Base-by-base conservation (phyloP, 1,140 invertebrate species). In the Radopholus similis region DNA sequence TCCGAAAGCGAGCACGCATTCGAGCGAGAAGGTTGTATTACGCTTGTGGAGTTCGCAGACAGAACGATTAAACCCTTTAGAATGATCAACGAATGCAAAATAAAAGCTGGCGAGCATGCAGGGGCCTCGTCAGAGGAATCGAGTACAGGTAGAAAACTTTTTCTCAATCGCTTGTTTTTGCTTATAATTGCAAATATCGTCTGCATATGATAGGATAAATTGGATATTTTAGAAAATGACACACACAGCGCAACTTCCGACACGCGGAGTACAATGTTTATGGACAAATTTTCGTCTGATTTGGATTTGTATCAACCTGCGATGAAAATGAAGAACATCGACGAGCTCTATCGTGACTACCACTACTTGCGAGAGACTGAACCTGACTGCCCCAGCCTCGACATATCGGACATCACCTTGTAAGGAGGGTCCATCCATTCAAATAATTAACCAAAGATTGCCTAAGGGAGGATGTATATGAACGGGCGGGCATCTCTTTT, bases 271-370 rank as follows among this genome's bases (percentile, higher is more conserved):
- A 73, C 66, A 15, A 18, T 70, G 42, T 62, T 59, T 37, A 42
- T 55, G 26, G 37, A 44, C 51, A 71, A 70, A 26, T 71, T 70
- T 68, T 72, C 68, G 26, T 15, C 23, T 37, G 69, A 71, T 42
- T 71, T 73, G 26, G 69, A 71, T 38, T 37, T 71, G 38, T 60
- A 71, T 32, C 69, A 71, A 30, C 70, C 69, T 42, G 70, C 44
- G 21, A n/a, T n/a, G 28, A 42, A 64, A 62, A 73, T 42, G 34
- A 67, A 38, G 32, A 28, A 37, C 44, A n/a, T 57, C 18, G 63
- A 75, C 18, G 54, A 55, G 26, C 40, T 71, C 34, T 53, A 71
- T 30, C 26, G 47, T 55, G 70, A 72, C n/a, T 71, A 71, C 42
- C 26, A 42, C 21, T 15, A 66, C 38, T 55, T 71, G 18, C 57